These are phyloP conservation scores for Eupsittula cactorum DNA, from an alignment of 2,113 vertebrate species.

Conservation along the genomic window DNA sequence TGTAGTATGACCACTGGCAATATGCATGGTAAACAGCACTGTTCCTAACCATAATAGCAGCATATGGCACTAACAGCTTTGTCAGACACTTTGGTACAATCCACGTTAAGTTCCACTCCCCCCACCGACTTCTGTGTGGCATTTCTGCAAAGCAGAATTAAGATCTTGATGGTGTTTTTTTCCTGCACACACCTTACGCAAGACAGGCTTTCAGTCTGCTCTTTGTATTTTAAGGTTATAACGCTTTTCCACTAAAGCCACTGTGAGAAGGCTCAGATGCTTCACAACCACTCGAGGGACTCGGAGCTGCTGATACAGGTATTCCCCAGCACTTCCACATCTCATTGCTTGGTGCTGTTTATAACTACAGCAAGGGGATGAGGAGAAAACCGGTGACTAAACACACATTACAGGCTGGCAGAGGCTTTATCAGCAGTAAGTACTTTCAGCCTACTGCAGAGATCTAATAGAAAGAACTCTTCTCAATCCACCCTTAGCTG, in stretches of 20 bases:
- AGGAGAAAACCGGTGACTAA: background rate
- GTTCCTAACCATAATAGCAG: background rate
- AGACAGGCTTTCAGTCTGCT: background rate
- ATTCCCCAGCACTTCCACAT: background rate
- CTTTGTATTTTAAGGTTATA: background rate
- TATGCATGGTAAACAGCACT: accelerated
- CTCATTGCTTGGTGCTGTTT: background rate
- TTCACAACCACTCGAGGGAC: background rate
- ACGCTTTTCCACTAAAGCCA: background rate
- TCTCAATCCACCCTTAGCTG: background rate
- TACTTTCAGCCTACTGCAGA: background rate
- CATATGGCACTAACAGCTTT: background rate
- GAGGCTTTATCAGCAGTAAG: background rate
- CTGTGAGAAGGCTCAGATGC: background rate
- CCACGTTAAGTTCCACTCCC: background rate
- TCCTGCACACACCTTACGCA: background rate
- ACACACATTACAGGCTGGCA: background rate
- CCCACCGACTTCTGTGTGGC: background rate
- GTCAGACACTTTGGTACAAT: background rate
- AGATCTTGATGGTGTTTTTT: background rate
- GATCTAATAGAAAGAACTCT: background rate
- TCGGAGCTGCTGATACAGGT: background rate
- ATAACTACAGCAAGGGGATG: background rate
- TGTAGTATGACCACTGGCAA: background rate
- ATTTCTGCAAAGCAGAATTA: background rate